Evolutionary conservation across 2,888 invertebrate species (phyloP).

Genomic region (Pomacea canaliculata): DNA sequence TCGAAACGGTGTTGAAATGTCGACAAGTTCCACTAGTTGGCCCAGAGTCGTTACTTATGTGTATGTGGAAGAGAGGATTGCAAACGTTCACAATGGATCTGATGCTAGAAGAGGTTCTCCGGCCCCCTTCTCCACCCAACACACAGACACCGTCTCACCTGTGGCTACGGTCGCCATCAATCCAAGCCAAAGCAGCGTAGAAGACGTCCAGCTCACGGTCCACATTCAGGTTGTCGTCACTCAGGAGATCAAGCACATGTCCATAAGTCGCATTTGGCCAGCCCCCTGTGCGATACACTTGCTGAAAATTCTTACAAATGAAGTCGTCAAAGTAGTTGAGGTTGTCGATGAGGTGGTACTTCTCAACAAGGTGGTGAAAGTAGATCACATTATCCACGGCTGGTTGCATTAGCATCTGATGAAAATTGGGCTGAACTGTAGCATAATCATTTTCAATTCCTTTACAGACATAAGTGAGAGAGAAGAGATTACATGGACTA

Average conservation of each 20-base stretch:
- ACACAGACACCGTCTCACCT: constrained; percentile 20
- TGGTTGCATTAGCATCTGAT: constrained; percentile 39
- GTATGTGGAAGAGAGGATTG: too few species aligned
- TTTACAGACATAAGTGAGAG: too few species aligned
- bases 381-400: constrained; percentile 40
- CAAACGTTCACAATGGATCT: too few species aligned
- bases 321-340: constrained; percentile 36
- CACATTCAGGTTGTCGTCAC: constrained; percentile 44
- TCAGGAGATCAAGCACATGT: constrained; percentile 44
- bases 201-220: constrained; percentile 52
- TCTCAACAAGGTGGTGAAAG: constrained; percentile 44
- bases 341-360: constrained; percentile 42
- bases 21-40: too few species aligned
- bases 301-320: constrained; percentile 42
- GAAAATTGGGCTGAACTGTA: too few species aligned
- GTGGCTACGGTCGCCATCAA: constrained; percentile 47
- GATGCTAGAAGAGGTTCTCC: too few species aligned
- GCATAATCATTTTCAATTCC: too few species aligned
- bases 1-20: too few species aligned
- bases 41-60: too few species aligned
- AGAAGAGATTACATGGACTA: background rate
- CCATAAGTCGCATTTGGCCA: constrained; percentile 42
- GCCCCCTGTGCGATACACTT: constrained; percentile 38
- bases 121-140: too few species aligned
- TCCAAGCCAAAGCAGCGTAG: constrained; percentile 51